Conservation (phyloP, 1,140 invertebrate genomes). For the Bombus turneri region DNA sequence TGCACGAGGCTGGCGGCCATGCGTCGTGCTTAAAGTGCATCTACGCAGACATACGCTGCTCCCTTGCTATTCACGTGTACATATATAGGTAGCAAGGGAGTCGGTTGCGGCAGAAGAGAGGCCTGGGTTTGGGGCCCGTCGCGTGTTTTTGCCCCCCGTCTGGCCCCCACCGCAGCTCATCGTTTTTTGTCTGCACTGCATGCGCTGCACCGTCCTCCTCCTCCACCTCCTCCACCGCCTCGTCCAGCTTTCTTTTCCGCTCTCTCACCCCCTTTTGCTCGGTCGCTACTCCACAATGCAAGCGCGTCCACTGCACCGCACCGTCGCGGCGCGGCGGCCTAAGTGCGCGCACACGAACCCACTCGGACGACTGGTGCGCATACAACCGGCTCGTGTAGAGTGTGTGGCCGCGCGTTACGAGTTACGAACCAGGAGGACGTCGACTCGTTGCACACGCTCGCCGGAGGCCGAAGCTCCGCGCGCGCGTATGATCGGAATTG, state of each 20-base stretch:
- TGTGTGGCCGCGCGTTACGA: slow-evolving; percentile 51
- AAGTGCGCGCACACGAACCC: slow-evolving; percentile 28
- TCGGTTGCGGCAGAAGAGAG: slow-evolving; percentile 48
- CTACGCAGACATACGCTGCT: slow-evolving; percentile 12
- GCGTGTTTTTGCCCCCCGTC: slow-evolving; percentile 79
- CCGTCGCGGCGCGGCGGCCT: neutral
- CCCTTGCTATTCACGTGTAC: neutral
- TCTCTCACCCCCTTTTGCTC: slow-evolving; percentile 34
- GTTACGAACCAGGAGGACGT: slow-evolving; percentile 47
- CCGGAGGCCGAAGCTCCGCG: slow-evolving; percentile 22
- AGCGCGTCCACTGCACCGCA: slow-evolving; percentile 33
- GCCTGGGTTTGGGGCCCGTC: slow-evolving; percentile 76
- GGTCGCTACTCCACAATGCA: slow-evolving; percentile 46
- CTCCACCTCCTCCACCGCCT: neutral
- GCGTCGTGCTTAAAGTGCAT: slow-evolving; percentile 55
- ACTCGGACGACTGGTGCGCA: slow-evolving; percentile 24
- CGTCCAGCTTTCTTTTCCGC: slow-evolving; percentile 41
- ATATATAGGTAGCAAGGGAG: slow-evolving; percentile 38
- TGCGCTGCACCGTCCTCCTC: slow-evolving; percentile 60
- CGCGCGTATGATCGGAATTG: slow-evolving; percentile 53
- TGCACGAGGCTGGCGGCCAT: slow-evolving; percentile 45
- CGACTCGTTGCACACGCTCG: slow-evolving; percentile 50
- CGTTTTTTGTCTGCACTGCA: slow-evolving; percentile 78
- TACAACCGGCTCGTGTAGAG: slow-evolving; percentile 46
- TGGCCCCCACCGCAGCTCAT: slow-evolving; percentile 76